A percentile compares a stretch with the other conserved stretches of the same genome.
These are phyloP conservation scores for Micronycteris hirsuta DNA, from an alignment of 2,113 vertebrate genomes.

Conservation along the genomic window DNA sequence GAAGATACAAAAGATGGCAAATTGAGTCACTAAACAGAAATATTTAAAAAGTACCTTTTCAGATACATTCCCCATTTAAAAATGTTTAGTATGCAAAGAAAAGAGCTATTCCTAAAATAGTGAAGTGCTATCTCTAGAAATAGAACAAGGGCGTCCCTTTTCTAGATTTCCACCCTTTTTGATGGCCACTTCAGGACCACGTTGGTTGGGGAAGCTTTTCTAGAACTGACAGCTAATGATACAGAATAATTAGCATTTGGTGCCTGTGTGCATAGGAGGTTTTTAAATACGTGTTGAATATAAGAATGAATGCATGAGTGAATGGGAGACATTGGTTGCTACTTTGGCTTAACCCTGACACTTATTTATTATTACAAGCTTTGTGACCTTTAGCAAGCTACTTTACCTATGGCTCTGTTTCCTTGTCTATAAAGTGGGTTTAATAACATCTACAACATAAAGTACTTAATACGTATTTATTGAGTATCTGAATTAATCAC, in stretches of 20 bases:
- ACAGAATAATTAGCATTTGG: neutral
- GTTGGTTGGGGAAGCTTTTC: neutral
- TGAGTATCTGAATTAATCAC: neutral
- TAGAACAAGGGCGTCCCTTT: neutral
- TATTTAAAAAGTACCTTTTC: neutral
- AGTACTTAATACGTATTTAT: neutral
- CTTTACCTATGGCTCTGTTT: neutral
- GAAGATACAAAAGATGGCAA: neutral
- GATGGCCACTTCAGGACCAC: neutral
- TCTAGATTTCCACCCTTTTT: neutral
- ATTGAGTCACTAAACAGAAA: neutral
- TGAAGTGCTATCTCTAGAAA: neutral
- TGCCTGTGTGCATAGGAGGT: neutral
- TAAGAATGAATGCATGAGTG: neutral
- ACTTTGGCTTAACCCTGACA: neutral
- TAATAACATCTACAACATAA: neutral
- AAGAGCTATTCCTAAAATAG: neutral
- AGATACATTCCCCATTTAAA: neutral
- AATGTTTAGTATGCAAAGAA: neutral
- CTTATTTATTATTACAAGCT: neutral
- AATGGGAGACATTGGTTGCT: neutral
- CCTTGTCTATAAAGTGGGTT: neutral
- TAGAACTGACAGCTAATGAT: neutral
- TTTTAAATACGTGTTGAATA: neutral
- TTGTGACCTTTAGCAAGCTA: neutral